phyloP scores from a whole-genome alignment of 2,888 invertebrate genomes.

The Lithophane leautieri region DNA sequence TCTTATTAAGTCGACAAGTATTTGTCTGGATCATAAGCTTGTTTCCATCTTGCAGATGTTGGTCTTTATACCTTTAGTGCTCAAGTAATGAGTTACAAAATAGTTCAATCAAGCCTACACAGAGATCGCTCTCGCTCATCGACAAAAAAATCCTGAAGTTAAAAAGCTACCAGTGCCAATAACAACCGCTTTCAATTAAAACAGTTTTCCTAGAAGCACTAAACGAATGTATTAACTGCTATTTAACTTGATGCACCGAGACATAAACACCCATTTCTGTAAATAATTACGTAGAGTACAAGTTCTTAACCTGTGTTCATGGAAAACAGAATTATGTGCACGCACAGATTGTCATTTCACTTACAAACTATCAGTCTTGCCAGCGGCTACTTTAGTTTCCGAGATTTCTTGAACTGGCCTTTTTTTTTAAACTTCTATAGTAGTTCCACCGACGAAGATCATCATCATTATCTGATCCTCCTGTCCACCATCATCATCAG shows the following conservation, averaged over 20 bases:
- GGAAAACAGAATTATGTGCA: constrained; percentile 66
- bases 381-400: constrained; percentile 1
- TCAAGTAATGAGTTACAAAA: neutral
- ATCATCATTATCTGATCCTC: neutral
- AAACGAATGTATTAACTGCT: constrained; percentile 33
- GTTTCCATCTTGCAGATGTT: neutral
- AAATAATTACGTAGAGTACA: constrained; percentile 48
- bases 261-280: constrained; percentile 47
- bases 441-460: neutral
- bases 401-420: neutral
- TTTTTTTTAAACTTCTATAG: neutral
- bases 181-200: constrained; percentile 21
- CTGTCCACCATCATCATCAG: neutral
- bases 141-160: neutral
- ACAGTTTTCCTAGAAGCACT: constrained; percentile 33
- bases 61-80: neutral
- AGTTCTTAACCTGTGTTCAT: constrained; percentile 51
- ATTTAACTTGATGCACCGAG: constrained; percentile 13
- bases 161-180: constrained; percentile 8
- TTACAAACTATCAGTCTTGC: constrained; percentile 8
- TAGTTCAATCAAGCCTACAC: neutral
- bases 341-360: constrained; percentile 52
- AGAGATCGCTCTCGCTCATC: too few relatives aligned
- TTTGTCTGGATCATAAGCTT: neutral
- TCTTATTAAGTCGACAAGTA: neutral